phyloP scores from a whole-genome alignment of 2,888 invertebrate species.

The Leptarthrus brevirostris region DNA sequence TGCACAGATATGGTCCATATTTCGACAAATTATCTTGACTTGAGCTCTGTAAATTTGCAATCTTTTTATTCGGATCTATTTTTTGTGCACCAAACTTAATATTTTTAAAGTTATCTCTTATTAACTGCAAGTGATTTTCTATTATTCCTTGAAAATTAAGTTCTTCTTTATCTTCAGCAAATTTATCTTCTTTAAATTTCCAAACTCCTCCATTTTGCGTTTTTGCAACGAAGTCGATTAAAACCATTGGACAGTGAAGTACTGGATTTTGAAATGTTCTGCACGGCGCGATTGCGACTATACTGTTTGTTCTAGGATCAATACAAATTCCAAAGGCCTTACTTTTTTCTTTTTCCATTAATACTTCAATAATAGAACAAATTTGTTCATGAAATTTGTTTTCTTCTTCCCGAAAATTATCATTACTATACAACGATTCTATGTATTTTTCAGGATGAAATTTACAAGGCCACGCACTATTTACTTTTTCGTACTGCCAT shows the following conservation, averaged over 20 bases:
- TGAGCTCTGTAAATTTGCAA: constrained; percentile 41
- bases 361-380: constrained; percentile 68
- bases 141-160: constrained; percentile 67
- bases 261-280: constrained; percentile 74
- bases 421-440: constrained; percentile 75
- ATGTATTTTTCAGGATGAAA: constrained; percentile 83
- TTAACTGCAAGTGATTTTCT: constrained; percentile 62
- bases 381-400: constrained; percentile 70
- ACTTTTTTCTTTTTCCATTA: constrained; percentile 59
- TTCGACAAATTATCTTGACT: constrained; percentile 61
- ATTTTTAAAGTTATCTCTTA: constrained; percentile 64
- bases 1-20: constrained; percentile 82
- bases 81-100: constrained; percentile 69
- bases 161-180: constrained; percentile 59
- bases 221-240: constrained; percentile 85
- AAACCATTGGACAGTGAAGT: constrained; percentile 87
- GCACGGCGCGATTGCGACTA: constrained; percentile 77
- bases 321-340: constrained; percentile 73
- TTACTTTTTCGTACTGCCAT: constrained; percentile 73
- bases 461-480: constrained; percentile 82
- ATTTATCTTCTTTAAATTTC: constrained; percentile 59
- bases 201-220: constrained; percentile 85
- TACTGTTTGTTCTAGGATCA: constrained; percentile 75
- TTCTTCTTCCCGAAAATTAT: constrained; percentile 72
- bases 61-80: constrained; percentile 59